These are phyloP conservation scores for Diacarnus erythraeanus DNA, from an alignment of 37 sponge, comb jelly and placozoan species.

Conservation along the genomic window DNA sequence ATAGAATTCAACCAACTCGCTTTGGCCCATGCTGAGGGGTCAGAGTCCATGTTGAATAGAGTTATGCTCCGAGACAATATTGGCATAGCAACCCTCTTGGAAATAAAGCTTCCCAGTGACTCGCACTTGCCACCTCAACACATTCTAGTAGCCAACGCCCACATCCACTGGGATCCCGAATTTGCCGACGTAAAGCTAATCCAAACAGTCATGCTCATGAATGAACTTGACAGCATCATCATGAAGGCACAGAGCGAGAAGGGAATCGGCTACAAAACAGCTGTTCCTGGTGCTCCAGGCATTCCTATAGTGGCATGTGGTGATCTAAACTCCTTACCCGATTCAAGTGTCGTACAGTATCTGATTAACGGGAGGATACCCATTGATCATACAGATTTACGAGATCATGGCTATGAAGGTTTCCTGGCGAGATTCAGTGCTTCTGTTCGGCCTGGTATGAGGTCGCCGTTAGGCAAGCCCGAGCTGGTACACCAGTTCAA, in stretches of 20 bases:
- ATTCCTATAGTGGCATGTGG: slow-evolving; percentile 89
- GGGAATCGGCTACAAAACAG: slow-evolving; percentile 57
- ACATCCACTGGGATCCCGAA: slow-evolving; percentile 99
- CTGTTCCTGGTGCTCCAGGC: slow-evolving; percentile 49
- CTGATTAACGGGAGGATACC: slow-evolving; percentile 71
- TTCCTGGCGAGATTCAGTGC: slow-evolving; percentile 66
- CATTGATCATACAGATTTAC: slow-evolving; percentile 80
- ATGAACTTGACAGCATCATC: slow-evolving; percentile 63
- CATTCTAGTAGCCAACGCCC: slow-evolving; percentile 87
- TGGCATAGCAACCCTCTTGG: slow-evolving; percentile 78
- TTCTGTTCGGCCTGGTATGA: slow-evolving; percentile 37
- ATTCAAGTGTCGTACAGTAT: slow-evolving; percentile 93
- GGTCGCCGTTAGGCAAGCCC: slow-evolving; percentile 48
- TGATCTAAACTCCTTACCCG: slow-evolving; percentile 96
- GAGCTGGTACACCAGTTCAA: slow-evolving; percentile 85
- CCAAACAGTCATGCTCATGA: slow-evolving; percentile 83
- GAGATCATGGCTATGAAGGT: slow-evolving; percentile 76
- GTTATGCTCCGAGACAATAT: slow-evolving; percentile 96
- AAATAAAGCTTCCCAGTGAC: slow-evolving; percentile 44
- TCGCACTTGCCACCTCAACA: slow-evolving; percentile 37
- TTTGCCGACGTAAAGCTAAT: slow-evolving; percentile 94
- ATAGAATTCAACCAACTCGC: slow-evolving; percentile 96
- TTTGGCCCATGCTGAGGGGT: slow-evolving; percentile 84
- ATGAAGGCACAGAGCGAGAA: slow-evolving; percentile 60
- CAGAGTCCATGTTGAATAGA: slow-evolving; percentile 95